These are phyloP conservation scores for Taurulus bubalis DNA, from an alignment of 2,113 vertebrate genomes.

Conservation along the genomic window DNA sequence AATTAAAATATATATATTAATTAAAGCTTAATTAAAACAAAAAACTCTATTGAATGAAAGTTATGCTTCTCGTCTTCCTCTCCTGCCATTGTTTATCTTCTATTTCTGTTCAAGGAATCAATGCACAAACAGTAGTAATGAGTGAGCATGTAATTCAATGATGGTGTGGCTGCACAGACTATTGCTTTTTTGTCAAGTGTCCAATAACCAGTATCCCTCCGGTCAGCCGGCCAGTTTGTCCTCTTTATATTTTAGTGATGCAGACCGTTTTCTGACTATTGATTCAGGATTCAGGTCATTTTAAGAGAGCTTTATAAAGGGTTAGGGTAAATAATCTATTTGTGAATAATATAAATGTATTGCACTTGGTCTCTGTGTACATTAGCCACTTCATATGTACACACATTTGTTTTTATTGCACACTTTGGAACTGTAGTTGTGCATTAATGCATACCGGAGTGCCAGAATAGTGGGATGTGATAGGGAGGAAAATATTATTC, in stretches of 20 bases:
- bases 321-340: no score
- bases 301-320: background rate
- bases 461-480: background rate
- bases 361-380: background rate
- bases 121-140: slow-evolving; percentile 14
- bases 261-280: slow-evolving; percentile 5
- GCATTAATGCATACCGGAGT: background rate
- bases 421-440: slow-evolving; percentile 7
- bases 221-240: slow-evolving; percentile 12
- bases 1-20: no score
- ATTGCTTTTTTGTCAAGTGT: slow-evolving; percentile 28
- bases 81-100: background rate
- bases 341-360: background rate
- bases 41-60: background rate
- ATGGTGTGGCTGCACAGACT: slow-evolving; percentile 10
- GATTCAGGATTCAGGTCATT: background rate
- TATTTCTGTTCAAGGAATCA: slow-evolving; percentile 4
- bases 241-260: slow-evolving; percentile 2
- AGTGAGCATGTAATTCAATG: slow-evolving; percentile 29
- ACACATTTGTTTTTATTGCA: background rate
- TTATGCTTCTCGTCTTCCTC: background rate
- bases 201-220: slow-evolving; percentile 6
- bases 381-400: background rate
- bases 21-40: no score
- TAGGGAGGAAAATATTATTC: slow-evolving; percentile 3